These are phyloP conservation scores for Ifrita kowaldi DNA, from an alignment of 2,113 vertebrate genomes.

Conservation along the genomic window DNA sequence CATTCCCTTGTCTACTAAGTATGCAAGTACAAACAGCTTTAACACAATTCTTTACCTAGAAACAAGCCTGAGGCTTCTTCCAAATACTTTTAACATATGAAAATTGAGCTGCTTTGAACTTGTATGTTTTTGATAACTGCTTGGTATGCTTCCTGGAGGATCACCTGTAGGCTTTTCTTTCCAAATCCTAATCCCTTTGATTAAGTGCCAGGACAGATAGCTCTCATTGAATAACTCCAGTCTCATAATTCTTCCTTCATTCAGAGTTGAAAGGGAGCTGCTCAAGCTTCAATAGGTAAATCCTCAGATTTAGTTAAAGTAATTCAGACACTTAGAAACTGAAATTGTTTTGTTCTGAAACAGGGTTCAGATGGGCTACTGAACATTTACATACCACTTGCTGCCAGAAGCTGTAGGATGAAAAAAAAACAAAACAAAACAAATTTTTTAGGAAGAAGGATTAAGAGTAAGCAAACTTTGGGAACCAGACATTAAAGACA, in stretches of 20 bases:
- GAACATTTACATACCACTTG: constrained; percentile 72
- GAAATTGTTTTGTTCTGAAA: constrained; percentile 78
- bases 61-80: constrained; percentile 86
- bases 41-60: constrained; percentile 85
- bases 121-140: constrained; percentile 98
- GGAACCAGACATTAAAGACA: constrained; percentile 17
- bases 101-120: constrained; percentile 99
- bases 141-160: constrained; percentile 98
- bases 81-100: constrained; percentile 94
- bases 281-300: constrained; percentile 80
- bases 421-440: constrained; percentile 33
- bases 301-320: constrained; percentile 77
- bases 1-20: constrained; percentile 73
- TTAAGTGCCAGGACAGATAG: constrained; percentile 97
- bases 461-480: constrained; percentile 34
- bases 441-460: constrained; percentile 26
- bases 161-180: constrained; percentile 97
- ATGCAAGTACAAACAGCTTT: constrained; percentile 89
- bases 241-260: constrained; percentile 83
- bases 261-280: constrained; percentile 84
- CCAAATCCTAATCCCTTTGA: constrained; percentile 98
- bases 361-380: constrained; percentile 78
- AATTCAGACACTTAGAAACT: constrained; percentile 79
- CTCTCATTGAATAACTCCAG: constrained; percentile 84
- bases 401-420: constrained; percentile 51